Evolutionary conservation across 2,888 invertebrate genomes (phyloP).

Genomic region (Prenolepis imparis): DNA sequence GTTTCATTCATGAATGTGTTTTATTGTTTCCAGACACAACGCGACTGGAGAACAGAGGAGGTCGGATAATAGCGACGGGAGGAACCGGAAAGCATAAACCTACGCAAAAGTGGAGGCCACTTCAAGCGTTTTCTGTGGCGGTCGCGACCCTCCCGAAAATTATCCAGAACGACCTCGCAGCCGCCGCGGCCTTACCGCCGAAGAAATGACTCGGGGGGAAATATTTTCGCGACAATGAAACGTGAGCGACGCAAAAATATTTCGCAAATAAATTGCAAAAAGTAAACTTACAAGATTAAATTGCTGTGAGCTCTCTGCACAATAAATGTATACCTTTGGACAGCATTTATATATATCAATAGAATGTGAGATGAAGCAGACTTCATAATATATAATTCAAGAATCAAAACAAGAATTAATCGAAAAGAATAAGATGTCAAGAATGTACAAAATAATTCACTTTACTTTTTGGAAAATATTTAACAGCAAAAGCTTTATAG

Average conservation of each 20-base stretch:
- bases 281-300: slow-evolving; percentile 18
- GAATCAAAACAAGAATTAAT: not conserved
- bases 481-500: not conserved
- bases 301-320: not conserved
- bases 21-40: slow-evolving; percentile 84
- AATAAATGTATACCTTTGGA: not conserved
- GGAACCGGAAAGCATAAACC: slow-evolving; percentile 85
- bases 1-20: slow-evolving; percentile 84
- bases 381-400: not conserved
- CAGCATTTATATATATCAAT: slow-evolving; percentile 1
- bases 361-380: not conserved
- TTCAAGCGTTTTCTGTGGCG: slow-evolving; percentile 75
- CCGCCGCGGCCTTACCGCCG: slow-evolving; percentile 57
- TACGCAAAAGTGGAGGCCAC: slow-evolving; percentile 80
- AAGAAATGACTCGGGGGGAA: slow-evolving; percentile 51
- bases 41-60: slow-evolving; percentile 76
- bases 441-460: not conserved
- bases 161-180: slow-evolving; percentile 61
- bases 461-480: slow-evolving; percentile 6
- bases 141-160: slow-evolving; percentile 72
- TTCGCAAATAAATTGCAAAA: slow-evolving; percentile 18
- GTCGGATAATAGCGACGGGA: slow-evolving; percentile 80
- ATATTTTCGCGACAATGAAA: slow-evolving; percentile 46
- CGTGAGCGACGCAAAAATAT: slow-evolving; percentile 23
- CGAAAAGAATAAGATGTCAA: not conserved